A percentile compares a stretch with the other conserved stretches of the same genome.
phyloP scores from a whole-genome alignment of 2,888 invertebrate species.

The Dasysyrphus albostriatus region DNA sequence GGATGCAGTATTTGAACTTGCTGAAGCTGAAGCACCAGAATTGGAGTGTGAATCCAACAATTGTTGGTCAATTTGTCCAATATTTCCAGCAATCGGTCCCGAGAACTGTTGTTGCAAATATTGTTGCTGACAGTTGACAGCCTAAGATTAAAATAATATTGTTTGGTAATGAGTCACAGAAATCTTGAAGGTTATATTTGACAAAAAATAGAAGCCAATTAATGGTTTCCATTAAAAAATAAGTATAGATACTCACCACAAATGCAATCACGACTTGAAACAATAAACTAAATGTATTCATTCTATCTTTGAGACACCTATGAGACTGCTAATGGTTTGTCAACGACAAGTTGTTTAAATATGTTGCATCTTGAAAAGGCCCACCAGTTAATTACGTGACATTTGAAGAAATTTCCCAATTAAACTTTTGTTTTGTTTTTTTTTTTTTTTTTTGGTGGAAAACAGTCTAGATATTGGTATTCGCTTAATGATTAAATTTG shows the following conservation, averaged over 20 bases:
- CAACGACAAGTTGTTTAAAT: slow-evolving; percentile 66
- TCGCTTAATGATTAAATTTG: slow-evolving; percentile 49
- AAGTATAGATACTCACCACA: slow-evolving; percentile 80
- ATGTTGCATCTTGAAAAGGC: slow-evolving; percentile 56
- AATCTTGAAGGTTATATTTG: slow-evolving; percentile 19
- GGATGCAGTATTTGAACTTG: neutral
- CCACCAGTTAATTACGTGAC: slow-evolving; percentile 61
- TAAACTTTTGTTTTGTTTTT: slow-evolving; percentile 40
- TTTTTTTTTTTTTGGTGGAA: slow-evolving; percentile 47
- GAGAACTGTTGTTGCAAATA: slow-evolving; percentile 43
- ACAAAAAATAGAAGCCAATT: neutral
- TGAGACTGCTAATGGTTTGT: slow-evolving; percentile 59
- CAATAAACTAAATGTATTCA: slow-evolving; percentile 80
- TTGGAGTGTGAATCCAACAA: slow-evolving; percentile 46
- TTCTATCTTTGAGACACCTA: slow-evolving; percentile 74
- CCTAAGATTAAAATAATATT: slow-evolving; percentile 43
- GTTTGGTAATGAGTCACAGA: neutral
- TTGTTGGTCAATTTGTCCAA: slow-evolving; percentile 31
- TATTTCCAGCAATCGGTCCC: slow-evolving; percentile 30
- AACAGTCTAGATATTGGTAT: slow-evolving; percentile 27
- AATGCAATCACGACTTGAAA: slow-evolving; percentile 81
- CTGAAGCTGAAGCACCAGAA: slow-evolving; percentile 36
- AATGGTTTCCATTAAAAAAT: slow-evolving; percentile 2
- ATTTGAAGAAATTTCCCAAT: slow-evolving; percentile 41
- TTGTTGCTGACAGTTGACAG: slow-evolving; percentile 52